These are phyloP conservation scores for Troides helena DNA, from an alignment of 2,888 invertebrate genomes.

Conservation along the genomic window DNA sequence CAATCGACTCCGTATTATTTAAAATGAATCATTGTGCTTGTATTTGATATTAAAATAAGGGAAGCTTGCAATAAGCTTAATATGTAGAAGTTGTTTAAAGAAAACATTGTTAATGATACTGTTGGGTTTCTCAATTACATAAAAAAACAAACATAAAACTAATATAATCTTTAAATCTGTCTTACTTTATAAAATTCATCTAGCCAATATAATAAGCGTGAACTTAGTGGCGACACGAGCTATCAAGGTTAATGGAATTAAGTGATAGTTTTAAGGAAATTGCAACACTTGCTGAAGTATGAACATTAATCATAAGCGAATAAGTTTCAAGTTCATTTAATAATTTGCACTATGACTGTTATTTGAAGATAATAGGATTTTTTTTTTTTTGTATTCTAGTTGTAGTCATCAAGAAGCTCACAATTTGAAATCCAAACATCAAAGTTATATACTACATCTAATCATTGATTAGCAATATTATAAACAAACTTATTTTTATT, in stretches of 20 bases:
- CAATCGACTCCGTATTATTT: too few species aligned
- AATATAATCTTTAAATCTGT: background rate
- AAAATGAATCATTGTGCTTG: too few species aligned
- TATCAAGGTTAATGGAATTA: constrained; percentile 20
- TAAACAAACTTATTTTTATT: too few species aligned
- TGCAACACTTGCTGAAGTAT: constrained; percentile 13
- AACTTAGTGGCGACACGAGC: background rate
- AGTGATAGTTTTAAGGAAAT: constrained; percentile 12
- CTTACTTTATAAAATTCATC: background rate
- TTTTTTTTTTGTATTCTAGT: background rate
- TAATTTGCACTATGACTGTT: background rate
- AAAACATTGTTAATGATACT: too few species aligned
- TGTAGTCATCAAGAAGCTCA: background rate
- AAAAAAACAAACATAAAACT: too few species aligned
- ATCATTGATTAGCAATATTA: too few species aligned
- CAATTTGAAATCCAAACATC: background rate
- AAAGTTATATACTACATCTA: too few species aligned
- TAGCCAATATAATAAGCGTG: background rate
- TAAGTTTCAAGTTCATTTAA: background rate
- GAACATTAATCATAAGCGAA: constrained; percentile 8
- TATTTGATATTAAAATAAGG: too few species aligned
- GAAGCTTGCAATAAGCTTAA: too few species aligned
- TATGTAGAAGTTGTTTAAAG: too few species aligned
- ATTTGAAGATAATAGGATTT: background rate
- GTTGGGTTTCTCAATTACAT: too few species aligned